A percentile compares a stretch with the other conserved stretches of the same genome.
Evolutionary conservation across 2,797 vertebrate species (phyloP).

Genomic region (Falco concolor): DNA sequence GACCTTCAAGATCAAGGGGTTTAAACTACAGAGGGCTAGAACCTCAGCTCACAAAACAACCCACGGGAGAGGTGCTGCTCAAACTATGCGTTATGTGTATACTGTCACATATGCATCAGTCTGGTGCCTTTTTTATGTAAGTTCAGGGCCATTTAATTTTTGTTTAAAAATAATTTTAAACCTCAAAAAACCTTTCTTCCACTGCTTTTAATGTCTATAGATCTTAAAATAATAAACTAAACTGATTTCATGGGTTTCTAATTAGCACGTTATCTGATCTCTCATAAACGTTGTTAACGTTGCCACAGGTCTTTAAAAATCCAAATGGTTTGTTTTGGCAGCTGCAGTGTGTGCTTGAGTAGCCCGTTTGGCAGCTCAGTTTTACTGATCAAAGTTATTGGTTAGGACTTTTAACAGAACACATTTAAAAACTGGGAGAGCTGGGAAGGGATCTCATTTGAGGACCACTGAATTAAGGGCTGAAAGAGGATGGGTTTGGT

Average conservation of each 20-base stretch:
- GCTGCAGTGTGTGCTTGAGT: not conserved
- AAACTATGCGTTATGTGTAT: rapidly evolving
- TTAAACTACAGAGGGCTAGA: not conserved
- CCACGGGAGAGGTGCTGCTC: not conserved
- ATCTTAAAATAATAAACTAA: not conserved
- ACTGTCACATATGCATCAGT: not conserved
- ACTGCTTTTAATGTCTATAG: not conserved
- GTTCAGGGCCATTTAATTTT: not conserved
- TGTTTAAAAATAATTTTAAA: not conserved
- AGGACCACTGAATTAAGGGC: not conserved
- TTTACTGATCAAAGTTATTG: not conserved
- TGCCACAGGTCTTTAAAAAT: not conserved
- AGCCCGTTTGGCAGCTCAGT: not conserved
- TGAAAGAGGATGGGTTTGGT: not conserved
- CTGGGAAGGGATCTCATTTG: not conserved
- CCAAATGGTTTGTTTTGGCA: not conserved
- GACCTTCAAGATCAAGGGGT: not conserved
- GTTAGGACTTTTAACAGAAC: not conserved
- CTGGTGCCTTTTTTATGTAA: not conserved
- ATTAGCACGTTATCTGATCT: not conserved
- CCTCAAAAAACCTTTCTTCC: not conserved
- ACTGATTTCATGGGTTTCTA: not conserved
- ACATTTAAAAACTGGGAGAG: not conserved
- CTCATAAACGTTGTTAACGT: not conserved
- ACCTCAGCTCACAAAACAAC: not conserved